phyloP scores from a whole-genome alignment of 2,113 vertebrate genomes.

The Sphyrna mokarran region DNA sequence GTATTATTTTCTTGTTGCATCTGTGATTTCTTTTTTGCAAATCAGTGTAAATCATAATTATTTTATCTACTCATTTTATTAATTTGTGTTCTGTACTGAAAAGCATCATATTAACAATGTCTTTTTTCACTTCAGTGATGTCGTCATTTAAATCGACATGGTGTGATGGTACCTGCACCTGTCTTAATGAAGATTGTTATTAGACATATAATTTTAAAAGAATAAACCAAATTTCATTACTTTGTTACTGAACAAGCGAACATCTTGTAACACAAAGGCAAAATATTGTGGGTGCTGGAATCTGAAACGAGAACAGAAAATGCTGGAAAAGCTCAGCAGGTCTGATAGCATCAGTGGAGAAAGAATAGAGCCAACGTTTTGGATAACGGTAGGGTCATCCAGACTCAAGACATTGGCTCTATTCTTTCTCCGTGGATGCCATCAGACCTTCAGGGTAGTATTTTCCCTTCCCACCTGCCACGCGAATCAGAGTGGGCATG shows the following conservation, averaged over 20 bases:
- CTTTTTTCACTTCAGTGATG: not conserved
- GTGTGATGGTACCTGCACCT: not conserved
- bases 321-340: too few species aligned
- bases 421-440: too few species aligned
- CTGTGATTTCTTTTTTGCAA: not conserved
- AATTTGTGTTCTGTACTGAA: slow-evolving; percentile 12
- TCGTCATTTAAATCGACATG: not conserved
- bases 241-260: slow-evolving; percentile 21
- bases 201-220: slow-evolving; percentile 10
- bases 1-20: not conserved
- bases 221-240: slow-evolving; percentile 32
- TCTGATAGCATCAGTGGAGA: too few species aligned
- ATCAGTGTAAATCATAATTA: not conserved
- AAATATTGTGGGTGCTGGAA: too few species aligned
- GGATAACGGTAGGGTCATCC: too few species aligned
- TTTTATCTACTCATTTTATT: slow-evolving; percentile 1
- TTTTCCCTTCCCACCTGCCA: too few species aligned
- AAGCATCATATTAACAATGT: not conserved
- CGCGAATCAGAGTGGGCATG: too few species aligned
- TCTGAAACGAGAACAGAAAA: too few species aligned
- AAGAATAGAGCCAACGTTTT: too few species aligned
- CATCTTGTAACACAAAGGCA: not conserved
- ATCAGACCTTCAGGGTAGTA: too few species aligned
- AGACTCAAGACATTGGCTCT: too few species aligned
- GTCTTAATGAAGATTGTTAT: slow-evolving; percentile 18